phyloP scores from a whole-genome alignment of 1,140 invertebrate genomes.

The Orchestia grillus region DNA sequence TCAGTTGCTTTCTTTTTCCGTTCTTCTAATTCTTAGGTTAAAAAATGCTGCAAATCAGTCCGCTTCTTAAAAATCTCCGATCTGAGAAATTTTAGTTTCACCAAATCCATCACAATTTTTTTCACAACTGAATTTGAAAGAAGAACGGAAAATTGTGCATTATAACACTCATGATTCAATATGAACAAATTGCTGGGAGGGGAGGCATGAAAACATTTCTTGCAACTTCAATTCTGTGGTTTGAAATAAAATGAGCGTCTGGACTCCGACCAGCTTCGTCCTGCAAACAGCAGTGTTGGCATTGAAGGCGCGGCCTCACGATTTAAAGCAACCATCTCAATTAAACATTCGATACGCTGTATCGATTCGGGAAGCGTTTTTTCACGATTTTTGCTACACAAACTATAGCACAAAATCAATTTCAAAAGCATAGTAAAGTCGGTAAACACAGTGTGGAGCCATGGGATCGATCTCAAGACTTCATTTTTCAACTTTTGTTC shows the following conservation, averaged over 20 bases:
- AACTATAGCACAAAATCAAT: not conserved
- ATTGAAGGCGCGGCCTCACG: not conserved
- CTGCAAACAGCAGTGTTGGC: not conserved
- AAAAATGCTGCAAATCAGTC: too few species aligned
- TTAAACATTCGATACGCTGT: not conserved
- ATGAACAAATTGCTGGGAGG: not conserved
- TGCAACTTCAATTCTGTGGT: too few species aligned
- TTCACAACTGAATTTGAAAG: not conserved
- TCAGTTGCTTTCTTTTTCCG: too few species aligned
- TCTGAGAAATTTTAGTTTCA: too few species aligned
- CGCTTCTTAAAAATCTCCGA: too few species aligned
- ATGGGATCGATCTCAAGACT: not conserved
- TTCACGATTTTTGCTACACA: not conserved
- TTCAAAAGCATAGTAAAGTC: not conserved
- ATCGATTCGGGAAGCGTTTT: not conserved
- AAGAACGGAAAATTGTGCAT: not conserved
- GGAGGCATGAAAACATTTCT: not conserved
- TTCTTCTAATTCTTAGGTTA: too few species aligned
- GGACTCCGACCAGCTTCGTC: not conserved
- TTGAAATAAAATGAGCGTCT: too few species aligned
- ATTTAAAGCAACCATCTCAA: not conserved
- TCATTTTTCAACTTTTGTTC: not conserved
- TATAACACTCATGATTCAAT: not conserved
- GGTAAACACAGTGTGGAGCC: not conserved
- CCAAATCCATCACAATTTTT: too few species aligned